phyloP scores from a whole-genome alignment of 2,888 invertebrate species.

The Rhamnusium bicolor region DNA sequence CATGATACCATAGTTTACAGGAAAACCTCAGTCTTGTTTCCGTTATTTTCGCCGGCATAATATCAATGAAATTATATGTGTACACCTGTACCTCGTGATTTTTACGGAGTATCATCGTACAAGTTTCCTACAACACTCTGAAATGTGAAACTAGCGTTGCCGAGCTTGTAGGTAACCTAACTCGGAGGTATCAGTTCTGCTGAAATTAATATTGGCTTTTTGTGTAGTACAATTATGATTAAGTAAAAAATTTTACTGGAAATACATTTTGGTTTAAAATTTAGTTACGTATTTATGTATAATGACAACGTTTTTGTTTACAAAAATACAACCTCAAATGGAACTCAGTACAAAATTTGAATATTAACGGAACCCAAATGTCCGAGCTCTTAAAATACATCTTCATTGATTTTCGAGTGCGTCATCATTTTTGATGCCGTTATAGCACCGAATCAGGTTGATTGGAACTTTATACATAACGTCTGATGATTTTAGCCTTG shows the following conservation, averaged over 20 bases:
- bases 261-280: background rate
- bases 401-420: too few species aligned
- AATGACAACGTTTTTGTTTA: too few species aligned
- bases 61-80: constrained; percentile 16
- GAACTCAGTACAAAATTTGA: too few species aligned
- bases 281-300: too few species aligned
- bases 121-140: constrained; percentile 40
- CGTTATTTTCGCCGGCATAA: background rate
- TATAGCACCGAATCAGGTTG: too few species aligned
- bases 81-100: constrained; percentile 42
- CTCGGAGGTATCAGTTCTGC: constrained; percentile 37
- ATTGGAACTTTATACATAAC: too few species aligned
- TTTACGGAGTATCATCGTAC: constrained; percentile 38
- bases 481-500: too few species aligned
- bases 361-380: too few species aligned
- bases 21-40: constrained; percentile 28
- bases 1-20: constrained; percentile 31
- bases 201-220: constrained; percentile 40
- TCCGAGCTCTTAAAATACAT: too few species aligned
- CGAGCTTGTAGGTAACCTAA: constrained; percentile 33
- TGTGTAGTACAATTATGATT: constrained; percentile 30
- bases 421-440: too few species aligned
- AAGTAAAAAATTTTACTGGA: background rate
- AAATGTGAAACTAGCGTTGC: constrained; percentile 38
- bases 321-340: too few species aligned